Evolutionary conservation across 2,113 vertebrate species (phyloP).

Genomic region (Phalacrocorax pelagicus): DNA sequence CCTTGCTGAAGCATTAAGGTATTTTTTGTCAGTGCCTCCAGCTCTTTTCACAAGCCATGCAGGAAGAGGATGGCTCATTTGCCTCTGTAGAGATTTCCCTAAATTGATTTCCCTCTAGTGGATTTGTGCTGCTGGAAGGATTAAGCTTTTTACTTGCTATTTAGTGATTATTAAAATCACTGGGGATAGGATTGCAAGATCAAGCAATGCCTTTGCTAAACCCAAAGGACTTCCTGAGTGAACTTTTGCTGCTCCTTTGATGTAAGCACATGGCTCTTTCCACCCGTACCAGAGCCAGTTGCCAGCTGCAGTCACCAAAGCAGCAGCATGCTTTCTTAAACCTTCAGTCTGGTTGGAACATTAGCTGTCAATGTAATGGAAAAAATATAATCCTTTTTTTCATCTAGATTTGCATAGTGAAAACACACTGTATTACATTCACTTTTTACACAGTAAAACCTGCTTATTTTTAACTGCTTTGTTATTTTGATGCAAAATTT

Average conservation of each 20-base stretch:
- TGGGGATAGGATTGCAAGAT: neutral
- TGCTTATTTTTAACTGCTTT: neutral
- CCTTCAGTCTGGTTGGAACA: neutral
- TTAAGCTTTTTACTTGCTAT: neutral
- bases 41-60: neutral
- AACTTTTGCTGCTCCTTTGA: conserved; percentile 22
- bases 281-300: neutral
- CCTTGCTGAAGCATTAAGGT: neutral
- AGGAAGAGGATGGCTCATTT: neutral
- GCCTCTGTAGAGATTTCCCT: neutral
- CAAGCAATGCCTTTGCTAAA: neutral
- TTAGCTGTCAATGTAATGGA: neutral
- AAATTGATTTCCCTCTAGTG: neutral
- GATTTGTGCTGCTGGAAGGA: conserved; percentile 1
- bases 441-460: neutral
- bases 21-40: neutral
- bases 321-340: neutral
- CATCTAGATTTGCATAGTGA: neutral
- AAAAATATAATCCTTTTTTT: neutral
- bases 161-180: neutral
- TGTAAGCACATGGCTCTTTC: neutral
- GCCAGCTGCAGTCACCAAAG: neutral
- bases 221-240: neutral
- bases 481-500: neutral
- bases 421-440: neutral